These are phyloP conservation scores for Xylota segnis DNA, from an alignment of 2,888 invertebrate genomes.

Conservation along the genomic window DNA sequence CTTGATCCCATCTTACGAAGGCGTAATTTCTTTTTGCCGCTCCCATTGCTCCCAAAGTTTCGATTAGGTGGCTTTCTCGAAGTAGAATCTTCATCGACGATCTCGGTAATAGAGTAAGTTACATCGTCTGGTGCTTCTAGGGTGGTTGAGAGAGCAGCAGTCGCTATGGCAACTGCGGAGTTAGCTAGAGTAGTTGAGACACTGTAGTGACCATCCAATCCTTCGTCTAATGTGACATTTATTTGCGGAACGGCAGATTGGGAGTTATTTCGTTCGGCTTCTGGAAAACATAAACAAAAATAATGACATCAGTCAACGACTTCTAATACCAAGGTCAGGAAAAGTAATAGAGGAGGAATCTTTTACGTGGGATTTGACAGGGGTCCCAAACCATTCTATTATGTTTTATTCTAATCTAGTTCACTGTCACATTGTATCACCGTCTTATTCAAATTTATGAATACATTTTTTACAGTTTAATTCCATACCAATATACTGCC, in stretches of 20 bases:
- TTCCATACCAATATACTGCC: constrained; percentile 81
- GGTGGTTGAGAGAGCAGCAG: constrained; percentile 77
- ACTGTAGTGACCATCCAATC: constrained; percentile 73
- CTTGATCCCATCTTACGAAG: constrained; percentile 84
- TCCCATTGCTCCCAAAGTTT: constrained; percentile 77
- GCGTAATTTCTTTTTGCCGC: constrained; percentile 82
- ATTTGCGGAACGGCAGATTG: constrained; percentile 82
- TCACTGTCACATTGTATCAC: too few species aligned
- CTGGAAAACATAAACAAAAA: constrained; percentile 75
- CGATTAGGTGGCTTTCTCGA: constrained; percentile 55
- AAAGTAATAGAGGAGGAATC: too few species aligned
- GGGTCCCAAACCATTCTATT: too few species aligned
- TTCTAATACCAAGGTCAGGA: too few species aligned
- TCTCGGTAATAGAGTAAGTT: constrained; percentile 80
- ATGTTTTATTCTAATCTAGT: too few species aligned
- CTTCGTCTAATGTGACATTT: constrained; percentile 82
- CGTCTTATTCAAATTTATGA: too few species aligned
- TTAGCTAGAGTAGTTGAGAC: constrained; percentile 64
- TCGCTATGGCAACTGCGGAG: constrained; percentile 59
- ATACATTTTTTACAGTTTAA: background rate
- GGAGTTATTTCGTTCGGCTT: constrained; percentile 77
- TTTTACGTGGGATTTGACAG: too few species aligned
- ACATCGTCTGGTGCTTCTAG: constrained; percentile 79
- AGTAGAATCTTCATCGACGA: constrained; percentile 51
- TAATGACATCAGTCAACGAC: background rate